These are phyloP conservation scores for Paragorgia papillata DNA, from an alignment of 92 coral and sea anemone genomes.

Conservation along the genomic window DNA sequence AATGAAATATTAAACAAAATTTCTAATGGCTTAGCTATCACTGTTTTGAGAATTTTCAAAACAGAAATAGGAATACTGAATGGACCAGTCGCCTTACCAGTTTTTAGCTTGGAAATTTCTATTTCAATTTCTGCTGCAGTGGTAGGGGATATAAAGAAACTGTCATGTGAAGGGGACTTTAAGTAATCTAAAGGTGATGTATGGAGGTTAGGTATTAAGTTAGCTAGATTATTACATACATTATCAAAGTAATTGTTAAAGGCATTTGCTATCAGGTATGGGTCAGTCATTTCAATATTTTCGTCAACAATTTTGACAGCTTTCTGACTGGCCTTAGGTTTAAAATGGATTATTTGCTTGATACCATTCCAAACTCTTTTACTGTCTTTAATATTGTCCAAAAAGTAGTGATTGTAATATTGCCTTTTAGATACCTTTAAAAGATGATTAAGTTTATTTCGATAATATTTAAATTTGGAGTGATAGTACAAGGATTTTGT, in stretches of 20 bases:
- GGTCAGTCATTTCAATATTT: slow-evolving; percentile 46
- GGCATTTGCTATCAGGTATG: slow-evolving; percentile 27
- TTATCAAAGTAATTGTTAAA: slow-evolving; percentile 48
- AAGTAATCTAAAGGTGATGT: slow-evolving; percentile 2
- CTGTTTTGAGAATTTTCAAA: slow-evolving; percentile 41
- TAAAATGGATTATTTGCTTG: slow-evolving; percentile 56
- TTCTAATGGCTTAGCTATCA: slow-evolving; percentile 61
- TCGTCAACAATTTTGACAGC: slow-evolving; percentile 27
- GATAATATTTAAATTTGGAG: slow-evolving; percentile 38
- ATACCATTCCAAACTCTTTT: slow-evolving; percentile 54
- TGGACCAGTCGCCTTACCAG: slow-evolving; percentile 33
- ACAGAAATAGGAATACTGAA: slow-evolving; percentile 20
- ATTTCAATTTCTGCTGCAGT: slow-evolving; percentile 37
- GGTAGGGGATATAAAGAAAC: slow-evolving; percentile 5
- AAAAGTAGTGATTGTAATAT: slow-evolving; percentile 49
- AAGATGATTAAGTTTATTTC: slow-evolving; percentile 55
- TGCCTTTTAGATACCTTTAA: slow-evolving; percentile 31
- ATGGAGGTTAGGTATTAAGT: slow-evolving; percentile 19
- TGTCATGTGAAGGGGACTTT: slow-evolving; percentile 3
- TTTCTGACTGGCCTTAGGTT: slow-evolving; percentile 43
- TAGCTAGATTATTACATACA: slow-evolving; percentile 42
- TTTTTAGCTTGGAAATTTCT: slow-evolving; percentile 35
- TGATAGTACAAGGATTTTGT: slow-evolving; percentile 45
- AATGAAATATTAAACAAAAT: slow-evolving; percentile 53
- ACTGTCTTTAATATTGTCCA: slow-evolving; percentile 10